Conservation (phyloP, 2,888 invertebrate genomes). For the Andrena flavipes region DNA sequence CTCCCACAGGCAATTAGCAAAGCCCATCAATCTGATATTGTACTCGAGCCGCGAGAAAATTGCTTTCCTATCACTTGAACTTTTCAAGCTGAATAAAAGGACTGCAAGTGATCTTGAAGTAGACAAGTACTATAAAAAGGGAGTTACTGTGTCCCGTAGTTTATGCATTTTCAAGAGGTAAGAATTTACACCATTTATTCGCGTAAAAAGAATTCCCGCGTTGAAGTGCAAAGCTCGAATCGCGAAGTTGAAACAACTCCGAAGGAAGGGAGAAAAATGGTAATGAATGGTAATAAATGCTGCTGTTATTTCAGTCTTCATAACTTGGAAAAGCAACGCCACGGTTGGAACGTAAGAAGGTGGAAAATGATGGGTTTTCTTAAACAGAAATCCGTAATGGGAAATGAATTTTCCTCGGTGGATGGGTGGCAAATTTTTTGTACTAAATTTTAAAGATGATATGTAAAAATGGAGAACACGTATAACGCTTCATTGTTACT, state of each 20-base stretch:
- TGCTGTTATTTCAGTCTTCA: not conserved
- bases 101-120: not conserved
- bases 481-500: no score
- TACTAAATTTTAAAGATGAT: no score
- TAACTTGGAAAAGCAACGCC: not conserved
- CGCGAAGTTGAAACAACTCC: not conserved
- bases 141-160: not conserved
- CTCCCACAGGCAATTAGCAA: conserved; percentile 41
- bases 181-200: not conserved
- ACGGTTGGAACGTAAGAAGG: not conserved
- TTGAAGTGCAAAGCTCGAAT: not conserved
- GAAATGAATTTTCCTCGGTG: no score
- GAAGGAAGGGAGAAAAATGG: not conserved
- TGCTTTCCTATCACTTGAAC: conserved; percentile 13
- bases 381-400: no score
- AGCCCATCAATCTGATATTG: conserved; percentile 6
- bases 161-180: not conserved
- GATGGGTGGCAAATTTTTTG: no score
- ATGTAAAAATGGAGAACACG: no score
- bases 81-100: not conserved
- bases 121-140: not conserved
- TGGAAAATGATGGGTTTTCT: no score
- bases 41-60: conserved; percentile 5
- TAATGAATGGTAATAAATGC: conserved; percentile 7
- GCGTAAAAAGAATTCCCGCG: not conserved